phyloP scores from a whole-genome alignment of 2,888 invertebrate genomes.

The Tachina fera region DNA sequence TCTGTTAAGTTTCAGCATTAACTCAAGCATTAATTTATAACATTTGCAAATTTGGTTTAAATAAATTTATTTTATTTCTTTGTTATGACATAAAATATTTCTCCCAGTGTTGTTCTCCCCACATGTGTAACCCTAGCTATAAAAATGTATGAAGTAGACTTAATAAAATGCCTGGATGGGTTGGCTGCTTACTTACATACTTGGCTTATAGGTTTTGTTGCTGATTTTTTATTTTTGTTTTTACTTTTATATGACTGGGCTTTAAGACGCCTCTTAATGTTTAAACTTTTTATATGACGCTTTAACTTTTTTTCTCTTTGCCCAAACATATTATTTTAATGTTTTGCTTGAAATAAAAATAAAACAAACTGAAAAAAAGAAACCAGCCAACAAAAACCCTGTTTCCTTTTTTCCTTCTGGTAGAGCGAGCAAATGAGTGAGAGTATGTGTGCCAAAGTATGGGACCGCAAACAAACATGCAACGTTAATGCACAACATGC shows the following conservation, averaged over 20 bases:
- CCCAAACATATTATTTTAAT: conserved; percentile 40
- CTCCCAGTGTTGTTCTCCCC: not conserved
- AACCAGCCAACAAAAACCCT: conserved; percentile 30
- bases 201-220: conserved; percentile 41
- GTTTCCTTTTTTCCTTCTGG: conserved; percentile 44
- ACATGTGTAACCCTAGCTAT: not conserved
- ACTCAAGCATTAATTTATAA: too few species aligned
- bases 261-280: conserved; percentile 63
- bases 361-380: not conserved
- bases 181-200: conserved; percentile 30
- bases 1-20: too few species aligned
- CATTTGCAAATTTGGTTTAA: too few species aligned
- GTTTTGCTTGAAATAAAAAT: conserved; percentile 18
- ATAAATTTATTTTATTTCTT: too few species aligned
- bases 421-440: not conserved
- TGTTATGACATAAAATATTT: not conserved
- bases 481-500: conserved; percentile 66
- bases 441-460: not conserved
- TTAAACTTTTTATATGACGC: conserved; percentile 45
- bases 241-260: conserved; percentile 56
- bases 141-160: conserved; percentile 46
- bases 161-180: conserved; percentile 65
- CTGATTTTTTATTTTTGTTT: not conserved
- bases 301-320: conserved; percentile 34
- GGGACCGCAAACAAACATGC: conserved; percentile 62